phyloP scores from a whole-genome alignment of 2,888 invertebrate species.

The Sphaeridia pumilis region DNA sequence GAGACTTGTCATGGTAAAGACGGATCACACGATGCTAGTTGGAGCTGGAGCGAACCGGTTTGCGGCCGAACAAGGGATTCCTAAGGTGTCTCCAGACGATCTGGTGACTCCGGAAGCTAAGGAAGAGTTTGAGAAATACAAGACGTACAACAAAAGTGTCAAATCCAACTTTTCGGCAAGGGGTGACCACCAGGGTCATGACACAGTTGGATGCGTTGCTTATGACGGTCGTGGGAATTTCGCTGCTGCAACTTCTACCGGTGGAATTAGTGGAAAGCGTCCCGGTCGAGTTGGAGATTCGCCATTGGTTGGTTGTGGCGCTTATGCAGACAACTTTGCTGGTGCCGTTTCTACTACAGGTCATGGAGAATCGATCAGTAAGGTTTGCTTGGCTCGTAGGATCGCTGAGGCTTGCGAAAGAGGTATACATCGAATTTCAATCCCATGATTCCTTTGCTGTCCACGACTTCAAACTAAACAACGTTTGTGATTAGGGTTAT shows the following conservation, averaged over 20 bases:
- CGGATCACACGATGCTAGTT: constrained; percentile 60
- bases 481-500: no score
- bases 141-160: constrained; percentile 40
- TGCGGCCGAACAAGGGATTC: constrained; percentile 52
- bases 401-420: constrained; percentile 54
- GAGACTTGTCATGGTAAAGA: constrained; percentile 59
- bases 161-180: constrained; percentile 19
- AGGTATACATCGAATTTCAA: constrained; percentile 38
- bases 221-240: constrained; percentile 57
- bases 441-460: background rate
- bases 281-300: constrained; percentile 69
- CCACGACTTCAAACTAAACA: background rate
- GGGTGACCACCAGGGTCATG: constrained; percentile 42
- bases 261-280: constrained; percentile 68
- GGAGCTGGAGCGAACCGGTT: constrained; percentile 62
- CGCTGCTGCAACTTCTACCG: constrained; percentile 72
- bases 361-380: constrained; percentile 73
- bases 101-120: constrained; percentile 51
- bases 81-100: constrained; percentile 49
- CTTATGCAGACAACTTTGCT: constrained; percentile 58
- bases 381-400: constrained; percentile 60
- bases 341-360: constrained; percentile 74
- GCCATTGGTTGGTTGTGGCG: constrained; percentile 56
- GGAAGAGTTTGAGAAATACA: constrained; percentile 49
- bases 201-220: constrained; percentile 76